These are phyloP conservation scores for Bos javanicus DNA, from an alignment of 2,113 vertebrate genomes.

Conservation along the genomic window DNA sequence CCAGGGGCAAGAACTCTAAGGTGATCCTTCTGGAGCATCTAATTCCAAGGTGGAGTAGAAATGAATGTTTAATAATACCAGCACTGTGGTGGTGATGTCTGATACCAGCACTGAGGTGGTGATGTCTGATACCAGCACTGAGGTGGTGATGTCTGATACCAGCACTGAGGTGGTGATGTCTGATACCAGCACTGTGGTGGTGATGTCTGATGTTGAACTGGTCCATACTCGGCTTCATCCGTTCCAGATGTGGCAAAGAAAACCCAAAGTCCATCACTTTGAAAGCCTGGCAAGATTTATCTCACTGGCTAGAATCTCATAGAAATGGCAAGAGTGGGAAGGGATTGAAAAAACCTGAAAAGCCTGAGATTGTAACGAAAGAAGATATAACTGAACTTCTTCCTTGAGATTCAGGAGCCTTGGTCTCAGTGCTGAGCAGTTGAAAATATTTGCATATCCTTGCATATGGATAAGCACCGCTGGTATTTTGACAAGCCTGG, in stretches of 20 bases:
- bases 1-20: background rate
- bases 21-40: background rate
- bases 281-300: background rate
- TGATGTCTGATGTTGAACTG: background rate
- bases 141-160: too few relatives aligned
- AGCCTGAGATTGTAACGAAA: background rate
- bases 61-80: background rate
- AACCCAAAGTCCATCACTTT: background rate
- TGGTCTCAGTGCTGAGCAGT: background rate
- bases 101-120: too few relatives aligned
- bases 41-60: background rate
- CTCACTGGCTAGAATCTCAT: fast-evolving
- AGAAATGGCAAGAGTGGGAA: background rate
- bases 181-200: too few relatives aligned
- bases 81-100: background rate
- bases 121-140: too few relatives aligned
- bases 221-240: background rate
- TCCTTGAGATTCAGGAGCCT: background rate
- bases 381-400: background rate
- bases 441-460: background rate
- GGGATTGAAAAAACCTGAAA: background rate
- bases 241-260: background rate
- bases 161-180: too few relatives aligned
- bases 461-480: background rate
- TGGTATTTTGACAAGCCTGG: background rate